These are phyloP conservation scores for Callocephalon fimbriatum DNA, from an alignment of 2,113 vertebrate genomes.

Conservation along the genomic window DNA sequence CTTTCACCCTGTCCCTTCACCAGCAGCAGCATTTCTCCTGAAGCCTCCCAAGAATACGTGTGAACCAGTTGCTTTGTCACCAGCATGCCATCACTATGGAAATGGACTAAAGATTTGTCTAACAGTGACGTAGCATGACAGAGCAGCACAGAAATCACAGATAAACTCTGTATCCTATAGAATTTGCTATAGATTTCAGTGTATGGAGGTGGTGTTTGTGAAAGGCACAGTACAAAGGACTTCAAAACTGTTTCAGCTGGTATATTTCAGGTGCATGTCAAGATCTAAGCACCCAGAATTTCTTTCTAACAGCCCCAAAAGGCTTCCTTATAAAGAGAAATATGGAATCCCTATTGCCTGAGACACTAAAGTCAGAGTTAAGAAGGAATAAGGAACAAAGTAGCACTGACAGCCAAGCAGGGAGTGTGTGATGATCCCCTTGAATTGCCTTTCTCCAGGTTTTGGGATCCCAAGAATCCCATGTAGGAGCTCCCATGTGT, in stretches of 20 bases:
- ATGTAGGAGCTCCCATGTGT: not conserved
- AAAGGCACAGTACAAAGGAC: not conserved
- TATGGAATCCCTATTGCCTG: not conserved
- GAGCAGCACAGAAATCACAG: not conserved
- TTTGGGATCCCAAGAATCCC: not conserved
- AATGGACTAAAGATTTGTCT: not conserved
- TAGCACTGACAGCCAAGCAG: not conserved
- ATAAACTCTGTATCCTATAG: not conserved
- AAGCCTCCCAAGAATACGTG: not conserved
- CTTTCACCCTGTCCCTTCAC: not conserved
- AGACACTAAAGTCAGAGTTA: not conserved
- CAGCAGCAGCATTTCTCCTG: not conserved
- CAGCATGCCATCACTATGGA: not conserved
- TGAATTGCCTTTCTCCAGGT: not conserved
- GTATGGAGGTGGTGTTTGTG: not conserved
- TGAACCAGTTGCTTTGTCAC: not conserved
- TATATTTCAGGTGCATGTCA: not conserved
- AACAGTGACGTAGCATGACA: not conserved
- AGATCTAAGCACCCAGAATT: not conserved
- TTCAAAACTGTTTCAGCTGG: not conserved
- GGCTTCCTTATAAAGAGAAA: not conserved
- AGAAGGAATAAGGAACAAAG: not conserved
- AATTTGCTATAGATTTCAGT: not conserved
- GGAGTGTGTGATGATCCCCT: not conserved
- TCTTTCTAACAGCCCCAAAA: not conserved